Conservation (phyloP, 2,113 vertebrate species). For the Poeciliopsis occidentalis region DNA sequence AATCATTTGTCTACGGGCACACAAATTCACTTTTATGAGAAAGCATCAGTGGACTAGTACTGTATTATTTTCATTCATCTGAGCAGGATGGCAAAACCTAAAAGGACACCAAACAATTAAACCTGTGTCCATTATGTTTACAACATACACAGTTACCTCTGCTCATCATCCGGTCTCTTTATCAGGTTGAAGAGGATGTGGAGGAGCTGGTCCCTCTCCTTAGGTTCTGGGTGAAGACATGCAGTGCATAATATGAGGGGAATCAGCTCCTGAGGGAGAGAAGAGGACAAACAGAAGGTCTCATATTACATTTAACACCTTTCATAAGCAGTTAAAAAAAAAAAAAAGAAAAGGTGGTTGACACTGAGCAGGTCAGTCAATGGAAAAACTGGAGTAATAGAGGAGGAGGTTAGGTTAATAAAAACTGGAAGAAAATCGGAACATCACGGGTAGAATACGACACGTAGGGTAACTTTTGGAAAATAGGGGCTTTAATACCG, state of each 20-base stretch:
- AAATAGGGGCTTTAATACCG: constrained; percentile 25
- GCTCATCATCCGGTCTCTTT: constrained; percentile 98
- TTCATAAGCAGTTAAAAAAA: background rate
- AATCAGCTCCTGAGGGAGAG: constrained; percentile 88
- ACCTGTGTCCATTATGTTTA: background rate
- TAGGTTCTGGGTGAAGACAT: constrained; percentile 96
- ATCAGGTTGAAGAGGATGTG: constrained; percentile 99
- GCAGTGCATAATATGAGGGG: constrained; percentile 96
- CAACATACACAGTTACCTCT: constrained; percentile 82
- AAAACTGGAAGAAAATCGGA: background rate
- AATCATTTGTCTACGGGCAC: constrained; percentile 93
- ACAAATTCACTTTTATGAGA: constrained; percentile 23
- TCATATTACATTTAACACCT: constrained; percentile 20
- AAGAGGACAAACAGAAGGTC: constrained; percentile 14
- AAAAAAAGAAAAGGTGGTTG: constrained; percentile 13
- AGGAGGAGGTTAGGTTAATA: background rate
- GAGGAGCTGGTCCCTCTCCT: constrained; percentile 97
- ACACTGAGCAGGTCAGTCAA: constrained; percentile 41
- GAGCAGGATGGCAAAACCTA: background rate
- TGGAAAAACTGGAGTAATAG: background rate
- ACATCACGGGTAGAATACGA: constrained; percentile 14
- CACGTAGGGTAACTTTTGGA: constrained; percentile 13
- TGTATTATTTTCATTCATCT: too few relatives aligned
- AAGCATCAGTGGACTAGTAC: background rate
- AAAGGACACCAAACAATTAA: too few relatives aligned